These are phyloP conservation scores for Linnaemya vulpina DNA, from an alignment of 2,888 invertebrate species.

Conservation along the genomic window DNA sequence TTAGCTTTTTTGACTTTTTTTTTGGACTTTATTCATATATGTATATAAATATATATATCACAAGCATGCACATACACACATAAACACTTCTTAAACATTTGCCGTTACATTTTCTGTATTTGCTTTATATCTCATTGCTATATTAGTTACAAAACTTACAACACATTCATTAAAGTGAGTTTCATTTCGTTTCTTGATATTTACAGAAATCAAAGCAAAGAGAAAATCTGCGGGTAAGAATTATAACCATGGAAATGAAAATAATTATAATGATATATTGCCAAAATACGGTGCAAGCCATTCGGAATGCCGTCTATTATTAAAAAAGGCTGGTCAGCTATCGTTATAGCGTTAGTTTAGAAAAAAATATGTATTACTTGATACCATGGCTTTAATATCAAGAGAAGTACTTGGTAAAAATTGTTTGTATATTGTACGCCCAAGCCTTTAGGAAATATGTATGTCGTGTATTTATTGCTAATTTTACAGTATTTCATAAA, in stretches of 20 bases:
- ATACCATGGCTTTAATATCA: too few species aligned
- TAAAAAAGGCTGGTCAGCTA: not conserved
- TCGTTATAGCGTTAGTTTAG: too few species aligned
- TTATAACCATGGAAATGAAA: not conserved
- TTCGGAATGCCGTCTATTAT: not conserved
- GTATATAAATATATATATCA: too few species aligned
- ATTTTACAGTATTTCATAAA: too few species aligned
- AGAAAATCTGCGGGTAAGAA: conserved; percentile 88
- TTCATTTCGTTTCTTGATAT: conserved; percentile 55
- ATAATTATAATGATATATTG: not conserved
- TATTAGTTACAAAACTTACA: conserved; percentile 10
- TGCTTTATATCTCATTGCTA: conserved; percentile 14
- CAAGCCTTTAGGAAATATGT: too few species aligned
- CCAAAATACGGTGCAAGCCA: not conserved
- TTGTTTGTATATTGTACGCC: too few species aligned
- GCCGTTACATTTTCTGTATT: conserved; percentile 29
- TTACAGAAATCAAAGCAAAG: conserved; percentile 88
- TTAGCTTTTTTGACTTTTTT: conserved; percentile 25
- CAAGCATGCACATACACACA: conserved; percentile 53
- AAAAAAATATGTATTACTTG: too few species aligned
- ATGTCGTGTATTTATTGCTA: too few species aligned
- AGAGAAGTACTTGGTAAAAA: too few species aligned
- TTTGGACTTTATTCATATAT: conserved; percentile 1
- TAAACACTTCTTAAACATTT: conserved; percentile 38
- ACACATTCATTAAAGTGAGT: conserved; percentile 52